A percentile compares a stretch with the other conserved stretches of the same genome.
These are phyloP conservation scores for Drosophila nr. perissopoda DNA, from an alignment of 2,888 invertebrate genomes.

Conservation along the genomic window DNA sequence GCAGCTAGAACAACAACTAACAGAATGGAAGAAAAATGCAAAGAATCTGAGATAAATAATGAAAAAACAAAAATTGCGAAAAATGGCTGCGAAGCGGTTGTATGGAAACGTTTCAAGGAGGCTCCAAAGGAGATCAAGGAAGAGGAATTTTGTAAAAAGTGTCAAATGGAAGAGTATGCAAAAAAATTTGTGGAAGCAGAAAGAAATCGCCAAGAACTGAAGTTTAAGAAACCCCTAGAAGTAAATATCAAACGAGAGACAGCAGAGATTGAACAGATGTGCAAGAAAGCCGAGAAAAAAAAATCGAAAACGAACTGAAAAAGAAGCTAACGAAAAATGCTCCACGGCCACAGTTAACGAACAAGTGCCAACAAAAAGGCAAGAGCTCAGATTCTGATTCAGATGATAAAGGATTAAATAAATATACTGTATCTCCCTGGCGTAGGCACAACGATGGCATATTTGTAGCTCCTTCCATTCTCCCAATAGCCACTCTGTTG, in stretches of 20 bases:
- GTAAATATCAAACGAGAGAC: not conserved
- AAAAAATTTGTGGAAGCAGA: not conserved
- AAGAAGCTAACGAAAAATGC: not conserved
- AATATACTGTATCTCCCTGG: conserved; percentile 8
- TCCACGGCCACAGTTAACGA: not conserved
- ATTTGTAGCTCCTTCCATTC: conserved; percentile 6
- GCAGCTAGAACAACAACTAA: not conserved
- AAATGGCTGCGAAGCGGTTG: not conserved
- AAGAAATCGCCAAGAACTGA: too few relatives aligned
- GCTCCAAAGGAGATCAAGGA: not conserved
- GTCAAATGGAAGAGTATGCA: not conserved
- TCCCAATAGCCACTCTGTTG: not conserved
- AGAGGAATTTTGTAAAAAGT: not conserved
- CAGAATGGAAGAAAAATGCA: not conserved
- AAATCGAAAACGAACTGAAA: not conserved
- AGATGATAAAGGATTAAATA: conserved; percentile 16
- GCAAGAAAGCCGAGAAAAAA: not conserved
- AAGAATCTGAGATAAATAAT: not conserved
- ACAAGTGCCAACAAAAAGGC: not conserved
- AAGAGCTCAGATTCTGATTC: not conserved
- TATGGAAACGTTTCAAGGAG: not conserved
- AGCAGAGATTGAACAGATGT: not conserved
- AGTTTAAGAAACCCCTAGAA: not conserved
- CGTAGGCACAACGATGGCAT: conserved; percentile 1
- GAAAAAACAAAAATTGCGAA: not conserved